Evolutionary conservation across 2,797 vertebrate species (phyloP).

Genomic region (Lateolabrax maculatus): DNA sequence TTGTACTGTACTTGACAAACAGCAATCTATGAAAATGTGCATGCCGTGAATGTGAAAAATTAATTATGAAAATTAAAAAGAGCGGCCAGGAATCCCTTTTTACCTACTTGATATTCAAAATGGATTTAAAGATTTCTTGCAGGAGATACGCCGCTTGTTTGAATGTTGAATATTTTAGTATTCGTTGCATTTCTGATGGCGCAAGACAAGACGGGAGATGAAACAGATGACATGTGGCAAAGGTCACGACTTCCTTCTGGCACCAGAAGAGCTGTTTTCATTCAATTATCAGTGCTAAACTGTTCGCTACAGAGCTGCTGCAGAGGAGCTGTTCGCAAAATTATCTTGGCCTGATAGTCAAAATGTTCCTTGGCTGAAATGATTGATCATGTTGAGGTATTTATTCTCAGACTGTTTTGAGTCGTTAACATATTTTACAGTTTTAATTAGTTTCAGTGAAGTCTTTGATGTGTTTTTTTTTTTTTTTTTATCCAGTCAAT

Average conservation of each 20-base stretch:
- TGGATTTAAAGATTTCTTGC: constrained; percentile 25
- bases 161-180: constrained; percentile 64
- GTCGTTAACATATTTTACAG: not conserved
- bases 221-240: constrained; percentile 50
- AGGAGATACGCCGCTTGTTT: constrained; percentile 40
- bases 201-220: constrained; percentile 32
- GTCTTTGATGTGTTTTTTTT: no score
- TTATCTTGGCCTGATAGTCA: not conserved
- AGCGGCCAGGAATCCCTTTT: not conserved
- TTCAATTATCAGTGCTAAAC: constrained; percentile 22
- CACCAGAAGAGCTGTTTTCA: not conserved
- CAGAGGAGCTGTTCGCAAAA: not conserved
- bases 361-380: not conserved
- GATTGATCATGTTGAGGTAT: not conserved
- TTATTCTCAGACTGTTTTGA: not conserved
- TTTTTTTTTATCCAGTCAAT: not conserved
- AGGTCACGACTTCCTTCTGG: constrained; percentile 51
- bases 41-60: not conserved
- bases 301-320: not conserved
- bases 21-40: constrained; percentile 23
- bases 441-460: not conserved
- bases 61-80: constrained; percentile 34
- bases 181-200: constrained; percentile 47
- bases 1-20: constrained; percentile 38
- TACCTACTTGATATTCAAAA: constrained; percentile 49